Evolutionary conservation across 2,797 vertebrate genomes (phyloP).

Genomic region (Brachymystax lenok): DNA sequence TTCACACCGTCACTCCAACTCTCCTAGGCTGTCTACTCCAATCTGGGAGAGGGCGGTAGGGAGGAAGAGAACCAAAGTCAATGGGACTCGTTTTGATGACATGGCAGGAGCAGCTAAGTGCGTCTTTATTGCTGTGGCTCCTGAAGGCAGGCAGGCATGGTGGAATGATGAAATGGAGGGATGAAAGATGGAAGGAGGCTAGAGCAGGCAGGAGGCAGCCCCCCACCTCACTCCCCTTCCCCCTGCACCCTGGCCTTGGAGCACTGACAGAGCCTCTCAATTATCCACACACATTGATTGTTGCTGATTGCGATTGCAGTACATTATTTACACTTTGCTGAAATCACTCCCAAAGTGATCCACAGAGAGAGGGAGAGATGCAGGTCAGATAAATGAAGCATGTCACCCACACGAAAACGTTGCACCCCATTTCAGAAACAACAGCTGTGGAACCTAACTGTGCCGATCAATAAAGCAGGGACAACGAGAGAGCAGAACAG

Average conservation of each 20-base stretch:
- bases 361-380: slow-evolving; percentile 15
- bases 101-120: slow-evolving; percentile 65
- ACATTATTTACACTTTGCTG: slow-evolving; percentile 72
- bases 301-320: slow-evolving; percentile 68
- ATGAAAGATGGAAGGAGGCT: slow-evolving; percentile 55
- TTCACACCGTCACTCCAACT: slow-evolving; percentile 41
- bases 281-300: slow-evolving; percentile 70
- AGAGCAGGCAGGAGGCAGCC: slow-evolving; percentile 30
- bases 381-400: slow-evolving; percentile 60
- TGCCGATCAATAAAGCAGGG: slow-evolving; percentile 43
- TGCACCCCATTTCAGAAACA: slow-evolving; percentile 38
- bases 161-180: slow-evolving; percentile 45
- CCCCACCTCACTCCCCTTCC: slow-evolving; percentile 43
- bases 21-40: slow-evolving; percentile 53
- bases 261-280: slow-evolving; percentile 70
- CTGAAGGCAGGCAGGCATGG: slow-evolving; percentile 35
- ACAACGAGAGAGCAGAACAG: slow-evolving; percentile 31
- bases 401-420: slow-evolving; percentile 33
- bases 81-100: slow-evolving; percentile 72
- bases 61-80: slow-evolving; percentile 63
- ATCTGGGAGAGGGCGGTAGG: slow-evolving; percentile 41
- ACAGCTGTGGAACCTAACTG: slow-evolving; percentile 46
- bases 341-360: slow-evolving; percentile 48
- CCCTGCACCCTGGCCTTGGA: slow-evolving; percentile 65
- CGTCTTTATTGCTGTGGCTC: slow-evolving; percentile 56